Evolutionary conservation across 2,888 invertebrate species (phyloP), one percentile per base, ranked within the genome.

Genomic region (Noctua pronuba): DNA sequence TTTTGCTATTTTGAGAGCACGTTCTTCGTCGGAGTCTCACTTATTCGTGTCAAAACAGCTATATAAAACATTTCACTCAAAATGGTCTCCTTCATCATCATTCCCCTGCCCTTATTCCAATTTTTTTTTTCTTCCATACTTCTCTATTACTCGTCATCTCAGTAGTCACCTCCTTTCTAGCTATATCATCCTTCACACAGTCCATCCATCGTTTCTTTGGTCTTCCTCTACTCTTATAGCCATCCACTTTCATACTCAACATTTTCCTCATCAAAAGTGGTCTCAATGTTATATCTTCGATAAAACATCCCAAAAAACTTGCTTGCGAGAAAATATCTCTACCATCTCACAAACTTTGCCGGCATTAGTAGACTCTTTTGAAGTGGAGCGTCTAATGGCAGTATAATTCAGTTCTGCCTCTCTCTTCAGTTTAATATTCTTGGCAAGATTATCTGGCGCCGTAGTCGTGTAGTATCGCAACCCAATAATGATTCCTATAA

Each of bases 381-480:
- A 70, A 73, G 41, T 67, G 46, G 35, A 55, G 38, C 49, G 55
- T 82, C 38, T 46, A 82, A 67, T 73, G 46, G 35, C 46, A n/a
- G 67, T 68, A 60, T 75, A 71, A 83, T 74, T 67, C 18, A 73
- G 69, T 68, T 72, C 13, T 73, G 62, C 71, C 35, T 21, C 55
- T 76, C 70, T 82, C 60, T 75, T 71, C 65, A 41, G 65, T 76
- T 84, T 60, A 73, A 79, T 73, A 76, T 72, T 80, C 58, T 80
- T 74, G 80, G 83, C 83, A 65, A 64, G 76, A 72, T 74, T 31
- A 80, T 79, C 75, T 83, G 79, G 75, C 60, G 75, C 64, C 80
- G n/a, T 52, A 35, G 62, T 75, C 55, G 73, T 68, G 46, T 73
- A 64, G 62, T 68, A 78, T 66, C 62, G 44, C 49, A 64, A 73